Evolutionary conservation across 2,888 invertebrate species (phyloP), one percentile per base, ranked within the genome.

Genomic region (Drosophila siamana): DNA sequence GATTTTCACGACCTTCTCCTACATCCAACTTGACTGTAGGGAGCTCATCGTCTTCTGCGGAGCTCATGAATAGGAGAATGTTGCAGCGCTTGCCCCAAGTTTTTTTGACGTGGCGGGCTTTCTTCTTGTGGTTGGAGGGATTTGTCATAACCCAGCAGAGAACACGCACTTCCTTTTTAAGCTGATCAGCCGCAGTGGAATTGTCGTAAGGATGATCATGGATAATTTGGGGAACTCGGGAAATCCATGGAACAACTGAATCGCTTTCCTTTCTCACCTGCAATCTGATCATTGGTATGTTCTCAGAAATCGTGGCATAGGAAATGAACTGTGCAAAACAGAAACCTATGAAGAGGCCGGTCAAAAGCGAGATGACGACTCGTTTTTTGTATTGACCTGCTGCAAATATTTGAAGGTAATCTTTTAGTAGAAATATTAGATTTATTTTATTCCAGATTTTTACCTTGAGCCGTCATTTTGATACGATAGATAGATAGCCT

Each of bases 81-180:
- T 97, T 97, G 89, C 98, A 98, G 19, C 98, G 93, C 90, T 96
- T 95, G 1, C 97, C 98, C 98, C 98, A 98, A 0, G 98, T 98
- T 0, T 96, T 96, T 91, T 97, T 98, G 6, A 98, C 97, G 88
- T 98, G 98, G 28, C 93, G 94, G 0, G 98, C 98, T 92, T 97
- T 97, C 74, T 93, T 95, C 82, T 96, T 94, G 89, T 98, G 98
- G 92, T 97, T 98, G 19, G 93, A 93, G 0, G 98, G 98, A 64
- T 95, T 96, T 0, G 99, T 99, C 97, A 99, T 97, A 30, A 99
- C 94, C 98, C 98, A 99, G 91, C 98, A 99, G 1, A 99, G 93
- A 75, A 99, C 95, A 57, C 96, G 94, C 24, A 99, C 96, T 83
- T 95, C 95, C 74, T 94, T 93, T 5, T 94, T 93, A 72, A 98